A percentile compares a stretch with the other conserved stretches of the same genome.
These are phyloP conservation scores for Stegostoma tigrinum DNA, from an alignment of 2,113 vertebrate species.

Conservation along the genomic window DNA sequence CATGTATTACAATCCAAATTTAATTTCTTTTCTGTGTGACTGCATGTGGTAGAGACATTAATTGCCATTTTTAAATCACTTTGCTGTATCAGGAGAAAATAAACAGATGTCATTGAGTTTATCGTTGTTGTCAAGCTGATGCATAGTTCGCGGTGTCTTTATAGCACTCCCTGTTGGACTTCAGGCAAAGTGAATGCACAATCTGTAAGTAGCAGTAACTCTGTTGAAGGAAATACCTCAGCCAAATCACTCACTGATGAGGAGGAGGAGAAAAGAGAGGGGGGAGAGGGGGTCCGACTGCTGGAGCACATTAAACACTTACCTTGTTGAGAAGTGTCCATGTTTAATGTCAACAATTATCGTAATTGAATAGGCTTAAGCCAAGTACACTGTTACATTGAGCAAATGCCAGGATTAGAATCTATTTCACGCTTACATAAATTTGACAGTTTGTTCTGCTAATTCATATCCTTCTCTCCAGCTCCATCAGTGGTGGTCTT, in stretches of 20 bases:
- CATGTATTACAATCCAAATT: background rate
- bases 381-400: too few species aligned
- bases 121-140: background rate
- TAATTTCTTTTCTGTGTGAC: background rate
- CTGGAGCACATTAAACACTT: too few species aligned
- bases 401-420: background rate
- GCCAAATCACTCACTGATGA: too few species aligned
- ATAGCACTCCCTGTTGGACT: background rate
- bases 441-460: background rate
- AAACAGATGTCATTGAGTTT: slow-evolving; percentile 6
- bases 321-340: too few species aligned
- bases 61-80: background rate
- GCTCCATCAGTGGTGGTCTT: background rate
- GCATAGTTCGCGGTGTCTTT: background rate
- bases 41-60: background rate
- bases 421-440: background rate
- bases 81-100: background rate
- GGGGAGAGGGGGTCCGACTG: too few species aligned
- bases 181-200: background rate
- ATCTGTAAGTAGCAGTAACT: background rate
- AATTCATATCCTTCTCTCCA: background rate
- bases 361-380: too few species aligned
- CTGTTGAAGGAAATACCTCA: background rate
- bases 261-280: too few species aligned
- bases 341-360: too few species aligned